Base-by-base conservation (phyloP, 2,797 vertebrate genomes). In the Graptemys geographica region DNA sequence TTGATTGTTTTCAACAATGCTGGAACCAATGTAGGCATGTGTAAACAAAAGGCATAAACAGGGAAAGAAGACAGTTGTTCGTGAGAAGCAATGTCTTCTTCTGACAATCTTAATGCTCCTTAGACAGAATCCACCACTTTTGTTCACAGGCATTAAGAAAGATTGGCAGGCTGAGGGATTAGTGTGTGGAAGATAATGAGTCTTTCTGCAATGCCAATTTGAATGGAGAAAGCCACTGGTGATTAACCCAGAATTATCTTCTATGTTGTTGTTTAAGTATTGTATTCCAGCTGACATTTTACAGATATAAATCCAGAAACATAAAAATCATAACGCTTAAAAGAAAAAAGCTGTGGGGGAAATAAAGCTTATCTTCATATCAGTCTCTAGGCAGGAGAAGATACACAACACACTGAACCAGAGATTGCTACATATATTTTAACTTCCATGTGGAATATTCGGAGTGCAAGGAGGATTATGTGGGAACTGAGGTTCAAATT, bases 141-240 rank as follows among this genome's bases (percentile, higher is more conserved):
- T 93, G 87, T 94, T 85, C 78, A 65, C 31, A 87, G 69, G 86
- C 69, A 89, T 51, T 94, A 11, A 9, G 57, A 86, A 81, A 95
- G 96, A 96, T 33, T 95, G 88, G 27, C 82, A 97, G 49, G 44
- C 51, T 90, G 83, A 94, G 1, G 11, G 55, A 94, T 95, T 96
- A 95, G 65, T 88, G 84, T 37, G 31, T 84, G 82, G 89, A 92
- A 93, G 25, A 96, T 97, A 96, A 97, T 95, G 92, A 97, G 85
- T 81, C 81, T 95, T 96, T 91, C 87, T 55, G 62, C 81, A 92
- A 44, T 90, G 84, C 23, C 89, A 85, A 94, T 96, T 95, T 96
- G 82, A 95, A 90, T 84, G 44, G 57, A 86, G 47, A 93, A 93
- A 95, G 74, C 51, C 74, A 76, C 44, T 44, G 44, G 82, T 57